Percentiles rank a stretch among this genome's conserved stretches.
These are phyloP conservation scores for Megalopta genalis DNA, from an alignment of 1,140 invertebrate genomes.

Conservation along the genomic window DNA sequence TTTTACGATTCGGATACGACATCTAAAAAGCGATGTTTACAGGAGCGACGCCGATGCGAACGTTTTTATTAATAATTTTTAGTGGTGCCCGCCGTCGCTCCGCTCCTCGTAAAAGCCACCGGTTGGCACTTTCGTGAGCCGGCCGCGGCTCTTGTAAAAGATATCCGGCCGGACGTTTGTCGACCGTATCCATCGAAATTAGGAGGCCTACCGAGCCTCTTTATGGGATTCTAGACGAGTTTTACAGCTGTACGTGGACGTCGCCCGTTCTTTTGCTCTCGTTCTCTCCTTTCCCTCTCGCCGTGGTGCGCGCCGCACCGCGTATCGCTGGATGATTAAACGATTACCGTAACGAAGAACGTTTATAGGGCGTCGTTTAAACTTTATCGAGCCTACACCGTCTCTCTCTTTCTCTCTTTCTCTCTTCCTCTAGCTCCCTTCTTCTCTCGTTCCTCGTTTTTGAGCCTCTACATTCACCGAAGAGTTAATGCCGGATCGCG, in stretches of 20 bases:
- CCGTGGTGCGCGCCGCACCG: neutral
- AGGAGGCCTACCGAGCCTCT: conserved; percentile 43
- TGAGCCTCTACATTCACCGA: too few relatives aligned
- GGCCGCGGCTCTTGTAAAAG: conserved; percentile 16
- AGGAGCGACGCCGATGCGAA: conserved; percentile 57
- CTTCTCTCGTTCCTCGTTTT: too few relatives aligned
- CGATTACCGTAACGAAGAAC: conserved; percentile 57
- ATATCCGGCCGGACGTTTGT: conserved; percentile 33
- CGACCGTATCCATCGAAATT: conserved; percentile 52
- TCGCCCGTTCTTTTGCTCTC: neutral
- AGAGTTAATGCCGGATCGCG: too few relatives aligned
- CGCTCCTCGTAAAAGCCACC: conserved; percentile 51
- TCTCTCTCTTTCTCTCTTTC: too few relatives aligned
- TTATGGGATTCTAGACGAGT: conserved; percentile 53
- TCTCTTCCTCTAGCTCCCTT: too few relatives aligned
- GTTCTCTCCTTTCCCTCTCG: neutral
- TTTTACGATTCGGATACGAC: conserved; percentile 65
- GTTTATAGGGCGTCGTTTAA: conserved; percentile 46
- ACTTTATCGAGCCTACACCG: conserved; percentile 39
- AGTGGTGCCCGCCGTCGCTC: conserved; percentile 41
- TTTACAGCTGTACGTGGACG: conserved; percentile 44
- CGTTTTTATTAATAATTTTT: conserved; percentile 76
- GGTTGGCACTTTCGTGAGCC: conserved; percentile 51
- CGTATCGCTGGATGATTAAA: conserved; percentile 53
- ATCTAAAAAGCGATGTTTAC: conserved; percentile 67